Percentiles rank a stretch among this genome's conserved stretches.
Evolutionary conservation across 2,888 invertebrate genomes (phyloP).

Genomic region (Gisinianus flammeolus): DNA sequence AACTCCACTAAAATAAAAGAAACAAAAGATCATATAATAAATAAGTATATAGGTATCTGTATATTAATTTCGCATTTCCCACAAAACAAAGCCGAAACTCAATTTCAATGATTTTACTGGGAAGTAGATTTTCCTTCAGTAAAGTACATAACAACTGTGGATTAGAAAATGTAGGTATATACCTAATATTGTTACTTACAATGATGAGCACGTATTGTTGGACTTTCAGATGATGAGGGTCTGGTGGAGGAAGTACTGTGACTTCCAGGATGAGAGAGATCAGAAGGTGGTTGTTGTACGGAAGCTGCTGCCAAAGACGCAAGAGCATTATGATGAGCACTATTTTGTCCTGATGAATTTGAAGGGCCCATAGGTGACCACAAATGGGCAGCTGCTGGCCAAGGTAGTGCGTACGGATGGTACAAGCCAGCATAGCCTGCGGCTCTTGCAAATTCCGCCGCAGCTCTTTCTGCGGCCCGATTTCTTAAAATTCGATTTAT

Average conservation of each 20-base stretch:
- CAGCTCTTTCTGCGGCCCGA: slow-evolving; percentile 93
- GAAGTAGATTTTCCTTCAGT: no score
- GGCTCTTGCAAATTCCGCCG: slow-evolving; percentile 91
- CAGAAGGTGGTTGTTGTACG: slow-evolving; percentile 61
- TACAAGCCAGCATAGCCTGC: slow-evolving; percentile 87
- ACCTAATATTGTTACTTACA: slow-evolving; percentile 41
- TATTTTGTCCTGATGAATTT: slow-evolving; percentile 36
- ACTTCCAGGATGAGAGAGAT: slow-evolving; percentile 60
- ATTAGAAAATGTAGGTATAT: neutral
- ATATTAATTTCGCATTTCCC: neutral
- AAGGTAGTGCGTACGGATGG: slow-evolving; percentile 71
- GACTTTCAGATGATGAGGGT: slow-evolving; percentile 58
- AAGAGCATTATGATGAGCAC: slow-evolving; percentile 49
- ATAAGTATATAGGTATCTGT: no score
- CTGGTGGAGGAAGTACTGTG: slow-evolving; percentile 58
- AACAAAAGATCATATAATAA: neutral
- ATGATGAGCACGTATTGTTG: slow-evolving; percentile 56
- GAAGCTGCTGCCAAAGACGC: slow-evolving; percentile 52
- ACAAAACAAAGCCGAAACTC: neutral
- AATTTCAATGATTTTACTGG: no score
- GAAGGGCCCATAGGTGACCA: slow-evolving; percentile 65
- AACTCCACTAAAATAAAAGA: slow-evolving; percentile 49
- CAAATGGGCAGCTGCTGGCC: slow-evolving; percentile 63
- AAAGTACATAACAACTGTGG: no score
- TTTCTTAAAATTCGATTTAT: slow-evolving; percentile 96